phyloP scores from a whole-genome alignment of 1,140 invertebrate species.

The Atopsyche davidsoni region DNA sequence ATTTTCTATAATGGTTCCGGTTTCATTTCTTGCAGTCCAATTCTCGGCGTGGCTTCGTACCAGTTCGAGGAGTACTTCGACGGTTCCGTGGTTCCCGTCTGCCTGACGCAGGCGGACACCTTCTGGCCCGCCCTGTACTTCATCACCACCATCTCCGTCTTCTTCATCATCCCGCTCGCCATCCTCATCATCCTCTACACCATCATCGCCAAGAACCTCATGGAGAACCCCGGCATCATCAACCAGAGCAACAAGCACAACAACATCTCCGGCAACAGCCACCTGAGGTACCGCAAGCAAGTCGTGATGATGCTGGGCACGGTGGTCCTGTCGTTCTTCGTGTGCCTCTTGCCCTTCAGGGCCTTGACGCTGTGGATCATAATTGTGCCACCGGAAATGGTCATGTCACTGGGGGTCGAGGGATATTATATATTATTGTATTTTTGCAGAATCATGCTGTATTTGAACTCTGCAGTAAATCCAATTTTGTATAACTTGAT shows the following conservation, averaged over 20 bases:
- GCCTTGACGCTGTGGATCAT: constrained; percentile 82
- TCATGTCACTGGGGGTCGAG: constrained; percentile 62
- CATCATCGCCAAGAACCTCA: constrained; percentile 75
- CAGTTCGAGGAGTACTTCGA: constrained; percentile 62
- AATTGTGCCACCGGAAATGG: constrained; percentile 59
- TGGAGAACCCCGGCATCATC: constrained; percentile 67
- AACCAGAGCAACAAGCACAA: constrained; percentile 53
- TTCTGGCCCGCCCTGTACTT: constrained; percentile 74
- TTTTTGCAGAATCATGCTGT: constrained; percentile 79
- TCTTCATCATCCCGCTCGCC: constrained; percentile 77
- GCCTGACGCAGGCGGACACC: constrained; percentile 64
- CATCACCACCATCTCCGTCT: constrained; percentile 67
- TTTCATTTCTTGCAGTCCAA: constrained; percentile 66
- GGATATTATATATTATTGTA: constrained; percentile 80
- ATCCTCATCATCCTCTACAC: constrained; percentile 76
- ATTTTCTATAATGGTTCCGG: no score
- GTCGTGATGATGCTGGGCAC: constrained; percentile 85
- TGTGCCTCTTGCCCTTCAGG: constrained; percentile 82
- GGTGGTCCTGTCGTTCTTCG: constrained; percentile 85
- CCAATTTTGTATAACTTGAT: constrained; percentile 86
- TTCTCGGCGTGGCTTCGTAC: constrained; percentile 69
- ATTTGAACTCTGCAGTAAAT: constrained; percentile 85
- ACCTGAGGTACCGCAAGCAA: constrained; percentile 61
- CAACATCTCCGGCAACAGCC: constrained; percentile 38
- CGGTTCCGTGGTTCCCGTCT: constrained; percentile 63